These are phyloP conservation scores for Drosophila varians DNA, from an alignment of 1,140 invertebrate genomes.

Conservation along the genomic window DNA sequence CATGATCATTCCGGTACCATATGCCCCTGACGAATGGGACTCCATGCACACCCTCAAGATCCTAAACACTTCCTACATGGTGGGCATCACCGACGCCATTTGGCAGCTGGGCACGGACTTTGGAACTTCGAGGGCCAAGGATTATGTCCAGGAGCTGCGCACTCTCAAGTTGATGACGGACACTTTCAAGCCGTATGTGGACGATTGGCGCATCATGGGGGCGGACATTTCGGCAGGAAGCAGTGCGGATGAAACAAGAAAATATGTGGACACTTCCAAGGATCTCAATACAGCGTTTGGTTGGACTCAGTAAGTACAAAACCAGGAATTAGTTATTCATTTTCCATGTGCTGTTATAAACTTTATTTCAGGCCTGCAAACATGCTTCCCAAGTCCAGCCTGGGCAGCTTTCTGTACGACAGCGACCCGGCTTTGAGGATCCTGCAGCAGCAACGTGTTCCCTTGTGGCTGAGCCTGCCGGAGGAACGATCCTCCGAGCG, in stretches of 20 bases:
- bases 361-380: conserved; percentile 44
- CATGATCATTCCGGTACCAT: conserved; percentile 80
- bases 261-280: conserved; percentile 75
- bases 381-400: conserved; percentile 56
- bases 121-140: conserved; percentile 63
- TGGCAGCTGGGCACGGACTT: conserved; percentile 82
- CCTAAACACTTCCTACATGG: conserved; percentile 74
- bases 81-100: conserved; percentile 76
- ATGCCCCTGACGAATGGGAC: conserved; percentile 77
- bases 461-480: conserved; percentile 73
- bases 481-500: conserved; percentile 41
- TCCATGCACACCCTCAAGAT: conserved; percentile 78
- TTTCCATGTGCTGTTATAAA: too few relatives aligned
- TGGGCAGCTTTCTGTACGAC: conserved; percentile 69
- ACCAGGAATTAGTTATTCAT: too few relatives aligned
- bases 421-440: conserved; percentile 66
- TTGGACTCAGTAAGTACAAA: conserved; percentile 73
- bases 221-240: conserved; percentile 78
- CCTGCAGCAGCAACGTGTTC: conserved; percentile 59
- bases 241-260: conserved; percentile 67
- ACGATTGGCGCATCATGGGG: conserved; percentile 74
- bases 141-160: conserved; percentile 72
- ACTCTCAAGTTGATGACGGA: conserved; percentile 78
- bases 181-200: conserved; percentile 65
- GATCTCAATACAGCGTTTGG: conserved; percentile 73